These are phyloP conservation scores for Neodiprion pinetum DNA, from an alignment of 1,140 invertebrate species.

Conservation along the genomic window DNA sequence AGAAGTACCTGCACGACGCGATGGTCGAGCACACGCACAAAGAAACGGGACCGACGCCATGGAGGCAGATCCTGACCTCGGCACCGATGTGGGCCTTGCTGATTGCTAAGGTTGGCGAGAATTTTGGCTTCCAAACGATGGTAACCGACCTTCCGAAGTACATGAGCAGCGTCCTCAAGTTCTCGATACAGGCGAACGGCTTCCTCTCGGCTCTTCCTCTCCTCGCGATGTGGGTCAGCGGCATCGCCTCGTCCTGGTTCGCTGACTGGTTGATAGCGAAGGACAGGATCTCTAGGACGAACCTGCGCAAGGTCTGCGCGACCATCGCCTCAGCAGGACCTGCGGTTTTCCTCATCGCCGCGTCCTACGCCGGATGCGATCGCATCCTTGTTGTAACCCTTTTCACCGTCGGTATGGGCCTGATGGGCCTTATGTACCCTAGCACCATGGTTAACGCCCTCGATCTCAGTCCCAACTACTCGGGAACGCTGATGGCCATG, in stretches of 20 bases:
- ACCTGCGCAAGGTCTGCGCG: slow-evolving; percentile 74
- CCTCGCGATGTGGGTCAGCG: slow-evolving; percentile 73
- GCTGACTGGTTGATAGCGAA: slow-evolving; percentile 71
- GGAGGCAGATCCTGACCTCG: slow-evolving; percentile 75
- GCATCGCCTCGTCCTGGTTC: slow-evolving; percentile 67
- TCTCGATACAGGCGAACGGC: slow-evolving; percentile 51
- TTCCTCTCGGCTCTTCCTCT: slow-evolving; percentile 72
- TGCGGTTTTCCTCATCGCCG: slow-evolving; percentile 73
- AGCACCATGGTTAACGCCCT: slow-evolving; percentile 56
- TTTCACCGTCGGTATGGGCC: slow-evolving; percentile 35
- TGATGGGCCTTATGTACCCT: slow-evolving; percentile 37
- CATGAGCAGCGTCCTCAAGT: too few species aligned
- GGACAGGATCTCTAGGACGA: slow-evolving; percentile 63
- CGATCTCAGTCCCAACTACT: slow-evolving; percentile 47
- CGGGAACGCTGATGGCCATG: slow-evolving; percentile 60
- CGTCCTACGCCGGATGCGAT: slow-evolving; percentile 40
- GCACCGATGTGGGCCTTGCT: slow-evolving; percentile 74
- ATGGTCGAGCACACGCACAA: slow-evolving; percentile 59
- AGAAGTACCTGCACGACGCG: slow-evolving; percentile 70
- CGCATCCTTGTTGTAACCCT: slow-evolving; percentile 30
- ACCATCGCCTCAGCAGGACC: slow-evolving; percentile 75
- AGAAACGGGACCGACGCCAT: slow-evolving; percentile 65
- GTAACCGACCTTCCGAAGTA: slow-evolving; percentile 65
- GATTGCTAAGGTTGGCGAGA: slow-evolving; percentile 79
- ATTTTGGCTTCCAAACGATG: slow-evolving; percentile 92